Base-by-base conservation (phyloP, 2,888 invertebrate genomes). In the Empis stercorea region DNA sequence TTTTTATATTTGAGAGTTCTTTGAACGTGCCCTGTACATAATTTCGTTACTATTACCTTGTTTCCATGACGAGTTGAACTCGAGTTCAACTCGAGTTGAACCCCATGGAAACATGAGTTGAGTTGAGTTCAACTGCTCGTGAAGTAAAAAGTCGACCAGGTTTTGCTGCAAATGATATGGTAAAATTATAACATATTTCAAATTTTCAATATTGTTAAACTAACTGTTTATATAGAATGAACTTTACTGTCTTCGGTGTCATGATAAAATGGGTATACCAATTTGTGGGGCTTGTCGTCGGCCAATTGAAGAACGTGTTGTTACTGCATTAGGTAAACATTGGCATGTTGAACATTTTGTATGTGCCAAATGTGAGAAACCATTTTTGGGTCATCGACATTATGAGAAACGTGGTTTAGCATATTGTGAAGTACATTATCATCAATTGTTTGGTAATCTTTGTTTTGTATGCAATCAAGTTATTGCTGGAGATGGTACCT, bases 341-440 rank as follows among this genome's bases (percentile, higher is more conserved):
- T 96, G 95, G 95, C 96, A 97, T 68, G 95, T 96, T 23, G 95
- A 95, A 85, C 99, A 99, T 73, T 99, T 99, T 69, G 99, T 97
- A 2, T 99, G 99, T 70, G 96, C 97, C 55, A 96, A 96, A 71
- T 99, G 99, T 68, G 99, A 99, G 73, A 97, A 99, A 69, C 99
- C 99, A 0, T 99, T 99, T 76, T 81, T 96, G 63, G 99, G 99
- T 0, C 94, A 95, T 72, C 87, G 97, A 1, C 97, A 99, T 71
- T 99, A 96, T 67, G 97, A 99, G 73, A 93, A 94, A 73, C 95
- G 95, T 61, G 99, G 95, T 1, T 72, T 97, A 56, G 99, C 99
- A 1, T 99, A 99, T 70, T 99, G 99, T 70, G 99, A 99, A 72
- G 93, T 88, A 51, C 99, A 99, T 68, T 99, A 97, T 71, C 97